phyloP scores from a whole-genome alignment of 2,888 invertebrate genomes.

The Philopedon plagiatum region DNA sequence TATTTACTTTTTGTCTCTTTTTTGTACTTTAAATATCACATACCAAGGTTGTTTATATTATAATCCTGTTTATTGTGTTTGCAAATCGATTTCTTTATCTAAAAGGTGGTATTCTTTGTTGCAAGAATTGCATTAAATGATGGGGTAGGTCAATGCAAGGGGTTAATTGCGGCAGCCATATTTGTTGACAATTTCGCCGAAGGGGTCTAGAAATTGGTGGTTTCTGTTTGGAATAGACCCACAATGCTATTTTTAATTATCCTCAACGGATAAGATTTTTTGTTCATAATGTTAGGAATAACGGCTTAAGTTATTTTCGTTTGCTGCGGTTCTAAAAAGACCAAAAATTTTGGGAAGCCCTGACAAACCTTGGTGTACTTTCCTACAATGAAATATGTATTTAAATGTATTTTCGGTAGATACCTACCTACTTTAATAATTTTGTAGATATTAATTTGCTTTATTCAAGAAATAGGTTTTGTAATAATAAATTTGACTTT shows the following conservation, averaged over 20 bases:
- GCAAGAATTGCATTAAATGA: neutral
- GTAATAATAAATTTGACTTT: too few species aligned
- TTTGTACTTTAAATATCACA: constrained; percentile 18
- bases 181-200: constrained; percentile 46
- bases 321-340: too few species aligned
- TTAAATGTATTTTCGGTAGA: too few species aligned
- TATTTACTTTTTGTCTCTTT: constrained; percentile 6
- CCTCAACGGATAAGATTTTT: too few species aligned
- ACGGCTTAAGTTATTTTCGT: too few species aligned
- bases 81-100: neutral
- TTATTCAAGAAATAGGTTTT: too few species aligned
- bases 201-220: constrained; percentile 19
- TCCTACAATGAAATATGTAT: too few species aligned
- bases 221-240: neutral
- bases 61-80: constrained; percentile 15
- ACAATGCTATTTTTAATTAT: neutral
- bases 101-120: neutral
- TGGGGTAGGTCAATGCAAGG: constrained; percentile 50
- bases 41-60: constrained; percentile 23
- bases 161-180: constrained; percentile 48
- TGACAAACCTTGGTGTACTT: too few species aligned
- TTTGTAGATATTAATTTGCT: too few species aligned
- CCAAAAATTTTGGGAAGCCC: too few species aligned
- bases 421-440: too few species aligned
- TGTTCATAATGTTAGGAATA: too few species aligned